phyloP scores from a whole-genome alignment of 1,140 invertebrate genomes.

The Trichoplusia ni region DNA sequence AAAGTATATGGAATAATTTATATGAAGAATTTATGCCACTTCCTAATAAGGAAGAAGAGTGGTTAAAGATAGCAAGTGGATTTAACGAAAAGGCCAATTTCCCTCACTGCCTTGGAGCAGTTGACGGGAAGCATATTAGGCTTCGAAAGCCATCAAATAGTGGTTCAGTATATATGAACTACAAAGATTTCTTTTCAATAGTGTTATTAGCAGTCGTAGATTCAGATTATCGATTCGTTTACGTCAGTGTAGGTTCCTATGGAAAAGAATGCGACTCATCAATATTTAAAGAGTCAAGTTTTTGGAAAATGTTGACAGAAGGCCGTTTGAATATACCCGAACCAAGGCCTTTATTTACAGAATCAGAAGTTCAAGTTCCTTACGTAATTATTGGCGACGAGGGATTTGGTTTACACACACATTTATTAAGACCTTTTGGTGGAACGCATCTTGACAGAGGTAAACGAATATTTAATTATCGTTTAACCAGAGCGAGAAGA shows the following conservation, averaged over 20 bases:
- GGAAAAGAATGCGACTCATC: conserved; percentile 28
- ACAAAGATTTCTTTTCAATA: not conserved
- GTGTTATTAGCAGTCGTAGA: conserved; percentile 1
- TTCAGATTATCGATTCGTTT: conserved; percentile 30
- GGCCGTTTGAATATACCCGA: not conserved
- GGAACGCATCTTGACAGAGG: conserved; percentile 37
- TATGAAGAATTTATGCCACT: not conserved
- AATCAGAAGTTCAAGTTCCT: conserved; percentile 33
- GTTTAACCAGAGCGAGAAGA: conserved; percentile 28
- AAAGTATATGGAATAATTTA: not conserved
- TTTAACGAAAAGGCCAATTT: conserved; percentile 29
- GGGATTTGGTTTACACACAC: conserved; percentile 37
- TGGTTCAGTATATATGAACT: not conserved
- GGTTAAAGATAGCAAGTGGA: conserved; percentile 27
- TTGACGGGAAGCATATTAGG: conserved; percentile 29
- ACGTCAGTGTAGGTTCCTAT: conserved; percentile 29
- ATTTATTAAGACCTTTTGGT: conserved; percentile 37
- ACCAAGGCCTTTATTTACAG: conserved; percentile 21
- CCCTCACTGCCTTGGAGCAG: conserved; percentile 28
- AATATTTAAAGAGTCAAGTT: conserved; percentile 38
- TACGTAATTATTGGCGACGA: conserved; percentile 35
- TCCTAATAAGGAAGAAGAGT: conserved; percentile 21
- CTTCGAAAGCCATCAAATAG: not conserved
- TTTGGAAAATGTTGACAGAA: conserved; percentile 36
- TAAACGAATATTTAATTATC: conserved; percentile 77